Evolutionary conservation across 2,113 vertebrate genomes (phyloP).

Genomic region (Strix uralensis): DNA sequence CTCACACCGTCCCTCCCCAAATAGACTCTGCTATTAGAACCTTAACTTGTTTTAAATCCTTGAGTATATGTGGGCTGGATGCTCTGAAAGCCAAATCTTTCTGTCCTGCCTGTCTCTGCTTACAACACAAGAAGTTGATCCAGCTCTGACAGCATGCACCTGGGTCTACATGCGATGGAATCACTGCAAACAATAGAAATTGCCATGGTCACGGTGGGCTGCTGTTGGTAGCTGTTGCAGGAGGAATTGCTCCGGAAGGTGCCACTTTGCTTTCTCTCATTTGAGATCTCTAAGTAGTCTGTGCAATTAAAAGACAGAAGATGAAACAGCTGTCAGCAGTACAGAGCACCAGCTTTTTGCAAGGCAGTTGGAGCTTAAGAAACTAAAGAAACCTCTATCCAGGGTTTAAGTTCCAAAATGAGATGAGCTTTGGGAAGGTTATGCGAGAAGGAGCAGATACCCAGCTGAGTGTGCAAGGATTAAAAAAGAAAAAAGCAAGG

Average conservation of each 20-base stretch:
- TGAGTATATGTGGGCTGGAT: background rate
- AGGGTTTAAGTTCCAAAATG: background rate
- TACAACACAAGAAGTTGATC: fast-evolving
- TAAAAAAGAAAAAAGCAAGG: background rate
- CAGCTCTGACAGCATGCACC: fast-evolving
- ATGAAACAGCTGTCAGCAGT: background rate
- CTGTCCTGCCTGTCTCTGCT: background rate
- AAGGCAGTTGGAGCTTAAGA: background rate
- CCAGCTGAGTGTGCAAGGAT: background rate
- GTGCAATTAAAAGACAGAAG: background rate
- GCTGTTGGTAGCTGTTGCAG: background rate
- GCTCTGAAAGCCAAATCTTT: background rate
- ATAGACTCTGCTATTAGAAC: background rate
- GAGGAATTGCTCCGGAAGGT: background rate
- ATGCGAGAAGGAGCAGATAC: background rate
- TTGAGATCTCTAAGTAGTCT: background rate
- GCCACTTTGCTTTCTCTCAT: background rate
- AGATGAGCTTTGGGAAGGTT: background rate
- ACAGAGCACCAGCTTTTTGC: background rate
- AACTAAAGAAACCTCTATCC: background rate
- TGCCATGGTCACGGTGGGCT: fast-evolving
- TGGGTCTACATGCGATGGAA: fast-evolving
- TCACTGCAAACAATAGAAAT: fast-evolving
- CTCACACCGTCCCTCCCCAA: background rate
- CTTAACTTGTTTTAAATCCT: background rate